A percentile compares a stretch with the other conserved stretches of the same genome.
Conservation (phyloP, 2,113 vertebrate species). For the Pelecanoides urinatrix region DNA sequence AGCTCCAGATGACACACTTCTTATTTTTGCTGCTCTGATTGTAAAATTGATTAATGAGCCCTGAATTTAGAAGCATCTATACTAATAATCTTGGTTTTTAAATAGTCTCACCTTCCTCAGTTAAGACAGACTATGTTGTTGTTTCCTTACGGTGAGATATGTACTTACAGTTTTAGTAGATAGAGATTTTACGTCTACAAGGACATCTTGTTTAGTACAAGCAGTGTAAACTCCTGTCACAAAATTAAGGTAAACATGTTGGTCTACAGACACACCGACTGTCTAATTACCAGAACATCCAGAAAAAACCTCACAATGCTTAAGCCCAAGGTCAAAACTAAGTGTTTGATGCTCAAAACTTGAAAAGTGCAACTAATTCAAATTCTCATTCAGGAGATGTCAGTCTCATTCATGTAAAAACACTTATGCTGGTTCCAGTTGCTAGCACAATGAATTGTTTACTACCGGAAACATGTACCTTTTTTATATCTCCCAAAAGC, state of each 20-base stretch:
- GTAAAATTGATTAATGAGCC: constrained; percentile 48
- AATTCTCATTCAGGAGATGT: neutral
- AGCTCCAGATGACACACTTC: neutral
- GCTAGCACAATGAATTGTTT: neutral
- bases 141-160: neutral
- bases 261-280: neutral
- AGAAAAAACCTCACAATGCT: neutral
- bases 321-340: neutral
- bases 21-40: constrained; percentile 37
- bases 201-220: neutral
- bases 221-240: neutral
- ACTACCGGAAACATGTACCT: neutral
- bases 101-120: neutral
- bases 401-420: neutral
- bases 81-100: neutral
- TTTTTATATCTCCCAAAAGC: neutral
- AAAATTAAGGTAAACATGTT: neutral
- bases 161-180: neutral
- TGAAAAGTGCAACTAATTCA: neutral
- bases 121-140: neutral
- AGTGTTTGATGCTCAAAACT: neutral
- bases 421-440: neutral
- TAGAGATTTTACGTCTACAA: neutral
- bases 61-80: constrained; percentile 16
- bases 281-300: neutral